Conservation (phyloP, 2,797 vertebrate genomes). For the Gymnoscopelus microlampas region DNA sequence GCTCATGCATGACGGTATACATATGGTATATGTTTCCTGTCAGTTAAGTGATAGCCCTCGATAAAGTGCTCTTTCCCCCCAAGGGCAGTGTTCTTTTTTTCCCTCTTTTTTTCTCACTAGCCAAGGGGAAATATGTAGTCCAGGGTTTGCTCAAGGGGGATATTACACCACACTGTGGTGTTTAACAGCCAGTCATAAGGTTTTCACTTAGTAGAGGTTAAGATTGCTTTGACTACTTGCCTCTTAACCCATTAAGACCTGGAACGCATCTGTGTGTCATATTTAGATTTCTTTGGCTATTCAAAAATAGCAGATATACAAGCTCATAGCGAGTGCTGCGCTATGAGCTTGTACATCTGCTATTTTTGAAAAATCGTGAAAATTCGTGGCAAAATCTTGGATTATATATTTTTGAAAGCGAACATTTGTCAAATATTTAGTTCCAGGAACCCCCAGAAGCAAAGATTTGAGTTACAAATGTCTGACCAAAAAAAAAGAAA, state of each 20-base stretch:
- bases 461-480: too few relatives aligned
- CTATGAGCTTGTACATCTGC: too few relatives aligned
- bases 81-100: conserved; percentile 26
- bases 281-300: conserved; percentile 35
- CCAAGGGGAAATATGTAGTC: conserved; percentile 44
- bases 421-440: too few relatives aligned
- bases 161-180: conserved; percentile 33
- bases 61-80: conserved; percentile 21
- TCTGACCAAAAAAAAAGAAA: too few relatives aligned
- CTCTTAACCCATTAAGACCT: too few relatives aligned
- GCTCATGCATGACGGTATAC: conserved; percentile 48
- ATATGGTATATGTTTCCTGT: conserved; percentile 75
- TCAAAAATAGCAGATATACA: too few relatives aligned
- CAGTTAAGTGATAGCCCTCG: conserved; percentile 50
- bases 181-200: conserved; percentile 28
- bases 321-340: too few relatives aligned
- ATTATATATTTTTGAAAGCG: too few relatives aligned
- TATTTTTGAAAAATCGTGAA: too few relatives aligned
- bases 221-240: conserved; percentile 30
- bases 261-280: too few relatives aligned
- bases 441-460: too few relatives aligned
- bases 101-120: conserved; percentile 23
- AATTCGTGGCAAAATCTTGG: too few relatives aligned
- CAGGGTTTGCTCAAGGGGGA: conserved; percentile 62
- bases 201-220: conserved; percentile 25